A percentile compares a stretch with the other conserved stretches of the same genome.
These are phyloP conservation scores for Lepidocyrtoides sp. DNA, from an alignment of 2,888 invertebrate genomes.

Conservation along the genomic window DNA sequence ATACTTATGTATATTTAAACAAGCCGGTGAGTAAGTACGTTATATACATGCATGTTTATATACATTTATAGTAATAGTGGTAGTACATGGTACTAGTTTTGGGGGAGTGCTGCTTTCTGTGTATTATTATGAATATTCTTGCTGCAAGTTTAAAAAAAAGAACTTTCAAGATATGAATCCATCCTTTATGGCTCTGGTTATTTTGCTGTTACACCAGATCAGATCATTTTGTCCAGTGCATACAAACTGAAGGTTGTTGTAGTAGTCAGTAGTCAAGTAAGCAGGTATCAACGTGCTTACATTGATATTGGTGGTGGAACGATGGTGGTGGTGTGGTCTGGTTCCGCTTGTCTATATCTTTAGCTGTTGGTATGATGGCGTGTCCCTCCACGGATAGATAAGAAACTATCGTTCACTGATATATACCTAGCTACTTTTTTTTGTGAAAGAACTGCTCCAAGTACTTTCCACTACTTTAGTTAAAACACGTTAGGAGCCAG, in stretches of 20 bases:
- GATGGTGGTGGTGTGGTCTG: not conserved
- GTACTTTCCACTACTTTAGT: constrained; percentile 41
- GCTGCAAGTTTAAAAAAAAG: not conserved
- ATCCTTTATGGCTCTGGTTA: not conserved
- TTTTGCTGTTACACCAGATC: constrained; percentile 31
- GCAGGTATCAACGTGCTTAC: not conserved
- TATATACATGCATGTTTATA: too few relatives aligned
- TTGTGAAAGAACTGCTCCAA: not conserved
- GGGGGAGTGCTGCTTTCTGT: too few relatives aligned
- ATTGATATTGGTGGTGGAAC: constrained; percentile 6
- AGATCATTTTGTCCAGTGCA: constrained; percentile 23
- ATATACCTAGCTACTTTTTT: not conserved
- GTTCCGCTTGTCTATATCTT: constrained; percentile 24
- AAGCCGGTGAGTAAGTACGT: not conserved
- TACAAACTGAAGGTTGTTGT: not conserved
- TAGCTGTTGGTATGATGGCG: not conserved
- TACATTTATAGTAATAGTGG: too few relatives aligned
- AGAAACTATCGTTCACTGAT: constrained; percentile 15
- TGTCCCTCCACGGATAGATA: constrained; percentile 14
- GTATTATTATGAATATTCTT: constrained; percentile 24
- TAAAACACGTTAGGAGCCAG: constrained; percentile 75
- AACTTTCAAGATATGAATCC: constrained; percentile 28
- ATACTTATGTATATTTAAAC: constrained; percentile 22
- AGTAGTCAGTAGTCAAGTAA: not conserved
- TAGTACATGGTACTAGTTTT: too few relatives aligned